Evolutionary conservation across 2,888 invertebrate genomes (phyloP).

Genomic region (Vannuccia rotundouncinata): DNA sequence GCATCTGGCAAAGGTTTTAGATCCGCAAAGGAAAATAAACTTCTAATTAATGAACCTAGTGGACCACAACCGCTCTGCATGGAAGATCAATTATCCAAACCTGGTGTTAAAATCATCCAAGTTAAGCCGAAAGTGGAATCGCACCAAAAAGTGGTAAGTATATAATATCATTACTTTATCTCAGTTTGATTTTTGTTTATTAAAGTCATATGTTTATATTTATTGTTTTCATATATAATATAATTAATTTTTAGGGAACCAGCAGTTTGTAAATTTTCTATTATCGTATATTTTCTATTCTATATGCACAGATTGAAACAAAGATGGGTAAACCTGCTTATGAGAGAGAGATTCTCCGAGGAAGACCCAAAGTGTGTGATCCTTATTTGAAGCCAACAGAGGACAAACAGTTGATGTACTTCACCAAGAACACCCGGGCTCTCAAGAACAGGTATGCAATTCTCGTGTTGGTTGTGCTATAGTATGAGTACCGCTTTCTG

Average conservation of each 20-base stretch:
- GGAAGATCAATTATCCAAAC: background rate
- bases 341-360: background rate
- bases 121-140: background rate
- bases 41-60: no score
- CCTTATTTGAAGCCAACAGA: background rate
- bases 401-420: background rate
- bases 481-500: no score
- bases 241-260: no score
- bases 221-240: no score
- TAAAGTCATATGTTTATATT: no score
- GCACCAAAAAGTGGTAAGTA: background rate
- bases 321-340: background rate
- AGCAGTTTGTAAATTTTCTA: no score
- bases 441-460: constrained; percentile 10
- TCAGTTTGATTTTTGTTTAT: no score
- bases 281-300: no score
- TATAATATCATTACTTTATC: no score
- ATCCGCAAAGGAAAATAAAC: no score
- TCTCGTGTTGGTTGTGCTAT: no score
- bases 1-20: no score
- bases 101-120: background rate
- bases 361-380: background rate
- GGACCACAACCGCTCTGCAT: background rate
- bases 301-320: background rate
- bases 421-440: background rate